Base-by-base conservation (phyloP, 2,888 invertebrate genomes). In the Lycia hirtaria region DNA sequence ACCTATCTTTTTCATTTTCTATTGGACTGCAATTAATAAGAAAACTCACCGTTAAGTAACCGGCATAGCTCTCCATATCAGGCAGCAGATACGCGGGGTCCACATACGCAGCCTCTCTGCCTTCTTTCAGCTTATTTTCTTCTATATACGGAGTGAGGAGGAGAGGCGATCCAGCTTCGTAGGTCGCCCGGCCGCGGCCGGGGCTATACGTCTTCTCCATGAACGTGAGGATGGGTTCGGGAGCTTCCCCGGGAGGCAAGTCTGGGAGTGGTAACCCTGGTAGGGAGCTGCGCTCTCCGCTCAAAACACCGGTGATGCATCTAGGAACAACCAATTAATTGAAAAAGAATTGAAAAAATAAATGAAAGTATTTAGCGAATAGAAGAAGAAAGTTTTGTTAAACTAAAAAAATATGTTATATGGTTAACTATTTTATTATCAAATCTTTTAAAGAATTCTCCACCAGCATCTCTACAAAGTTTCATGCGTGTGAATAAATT, bases 81-180 rank as follows among this genome's bases (percentile, higher is more conserved):
- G 88, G 87, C 7, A 91, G 65, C 44, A 91, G 49, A 50, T 81
- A 83, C 0, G 80, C 86, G 0, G 87, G 79, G 41, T 88, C 85
- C 0, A 93, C 93, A 26, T 68, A 76, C 0, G 93, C 91, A 0
- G 88, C 87, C 28, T 84, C 77, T 52, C 89, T 86, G 0, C 93
- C 94, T 65, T 92, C 88, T 9, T 92, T 83, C 17, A 93, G 66
- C 58, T 92, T 87, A 6, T 93, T 93, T 17, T 85, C 78, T 62
- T 93, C 92, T 12, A 94, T 92, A 45, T 83, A 87, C 0, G 93
- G 93, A 0, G 93, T 93, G 6, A 94, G 85, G 14, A 93, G 89
- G 0, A 94, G 77, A 0, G 93, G 93, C 0, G 90, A 74, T 0
- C 94, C 94, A 0, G 92, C 85, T 4, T 83, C 87, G 28, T 64